Conservation (phyloP, 2,113 vertebrate genomes). For the Eretmochelys imbricata region DNA sequence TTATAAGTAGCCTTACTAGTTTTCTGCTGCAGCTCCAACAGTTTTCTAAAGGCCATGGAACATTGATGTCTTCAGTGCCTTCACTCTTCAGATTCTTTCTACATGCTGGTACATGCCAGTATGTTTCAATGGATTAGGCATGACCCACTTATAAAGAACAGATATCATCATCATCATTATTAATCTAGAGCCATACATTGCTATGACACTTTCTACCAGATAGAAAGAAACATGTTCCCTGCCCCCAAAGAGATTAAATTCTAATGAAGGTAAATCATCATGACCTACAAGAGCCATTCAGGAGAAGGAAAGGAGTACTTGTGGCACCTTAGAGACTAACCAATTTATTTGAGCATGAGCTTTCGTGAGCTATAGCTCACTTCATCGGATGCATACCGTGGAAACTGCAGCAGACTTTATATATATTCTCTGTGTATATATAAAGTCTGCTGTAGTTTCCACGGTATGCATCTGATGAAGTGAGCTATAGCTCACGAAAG, state of each 20-base stretch:
- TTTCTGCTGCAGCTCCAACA: neutral
- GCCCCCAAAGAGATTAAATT: neutral
- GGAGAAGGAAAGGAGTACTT: too few species aligned
- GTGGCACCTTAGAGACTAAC: too few species aligned
- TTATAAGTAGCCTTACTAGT: neutral
- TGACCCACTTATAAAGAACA: neutral
- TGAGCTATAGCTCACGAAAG: too few species aligned
- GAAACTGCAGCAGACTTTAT: too few species aligned
- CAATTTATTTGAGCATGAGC: too few species aligned
- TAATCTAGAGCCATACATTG: neutral
- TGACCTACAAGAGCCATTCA: rapidly evolving
- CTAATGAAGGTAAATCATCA: neutral
- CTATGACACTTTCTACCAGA: neutral
- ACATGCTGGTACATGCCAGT: neutral
- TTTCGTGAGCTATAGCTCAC: too few species aligned
- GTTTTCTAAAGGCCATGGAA: neutral
- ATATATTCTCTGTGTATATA: too few species aligned
- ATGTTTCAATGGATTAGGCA: constrained; percentile 27
- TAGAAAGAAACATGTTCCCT: neutral
- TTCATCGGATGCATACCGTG: too few species aligned
- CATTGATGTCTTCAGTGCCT: neutral
- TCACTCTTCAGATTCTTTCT: neutral
- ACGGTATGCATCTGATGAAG: too few species aligned
- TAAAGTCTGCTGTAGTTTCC: too few species aligned
- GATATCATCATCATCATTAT: neutral